Evolutionary conservation across 2,888 invertebrate species (phyloP).

Genomic region (Gortyna flavago): DNA sequence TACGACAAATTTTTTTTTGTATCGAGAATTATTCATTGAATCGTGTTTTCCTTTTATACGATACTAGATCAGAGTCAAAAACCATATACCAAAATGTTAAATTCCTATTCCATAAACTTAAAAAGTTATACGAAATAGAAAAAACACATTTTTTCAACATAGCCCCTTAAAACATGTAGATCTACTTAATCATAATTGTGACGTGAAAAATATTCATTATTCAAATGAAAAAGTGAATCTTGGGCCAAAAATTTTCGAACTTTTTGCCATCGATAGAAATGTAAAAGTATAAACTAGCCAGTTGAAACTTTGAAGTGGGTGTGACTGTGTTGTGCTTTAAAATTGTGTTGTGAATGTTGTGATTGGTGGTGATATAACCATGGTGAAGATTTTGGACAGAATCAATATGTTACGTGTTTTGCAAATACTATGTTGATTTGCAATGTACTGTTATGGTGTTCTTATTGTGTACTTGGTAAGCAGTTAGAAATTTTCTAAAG

Average conservation of each 20-base stretch:
- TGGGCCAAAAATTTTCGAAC: neutral
- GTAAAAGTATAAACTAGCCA: neutral
- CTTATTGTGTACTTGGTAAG: slow-evolving; percentile 49
- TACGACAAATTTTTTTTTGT: no score
- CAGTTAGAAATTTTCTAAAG: slow-evolving; percentile 2
- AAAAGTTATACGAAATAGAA: no score
- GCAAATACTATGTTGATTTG: slow-evolving; percentile 44
- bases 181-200: neutral
- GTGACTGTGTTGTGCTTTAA: neutral
- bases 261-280: neutral
- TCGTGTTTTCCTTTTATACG: no score
- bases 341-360: neutral
- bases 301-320: no score
- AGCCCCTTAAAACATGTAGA: neutral
- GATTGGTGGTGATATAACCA: neutral
- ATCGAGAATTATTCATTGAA: no score
- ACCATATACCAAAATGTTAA: no score
- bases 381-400: neutral
- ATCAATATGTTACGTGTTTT: slow-evolving; percentile 2
- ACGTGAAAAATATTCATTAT: neutral
- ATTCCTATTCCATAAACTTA: no score
- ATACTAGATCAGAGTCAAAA: no score
- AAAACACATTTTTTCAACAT: no score
- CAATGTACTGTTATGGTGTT: slow-evolving; percentile 48
- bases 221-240: neutral